phyloP scores from a whole-genome alignment of 2,888 invertebrate genomes.

The Erebia palarica region DNA sequence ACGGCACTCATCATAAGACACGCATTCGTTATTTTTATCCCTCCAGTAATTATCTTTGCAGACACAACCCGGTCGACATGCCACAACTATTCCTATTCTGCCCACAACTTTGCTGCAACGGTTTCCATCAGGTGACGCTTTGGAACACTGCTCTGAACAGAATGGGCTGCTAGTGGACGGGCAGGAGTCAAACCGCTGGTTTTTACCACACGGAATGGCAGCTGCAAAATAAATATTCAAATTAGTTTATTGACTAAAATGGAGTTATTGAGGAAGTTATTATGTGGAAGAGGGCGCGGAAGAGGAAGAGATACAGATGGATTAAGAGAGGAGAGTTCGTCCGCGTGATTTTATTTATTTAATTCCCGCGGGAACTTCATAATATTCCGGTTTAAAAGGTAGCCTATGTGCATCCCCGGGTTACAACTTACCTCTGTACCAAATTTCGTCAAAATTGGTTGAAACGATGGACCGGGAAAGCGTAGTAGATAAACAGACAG shows the following conservation, averaged over 20 bases:
- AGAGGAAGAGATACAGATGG: no score
- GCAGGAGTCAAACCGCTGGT: constrained; percentile 34
- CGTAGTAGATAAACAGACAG: no score
- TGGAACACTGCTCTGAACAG: constrained; percentile 35
- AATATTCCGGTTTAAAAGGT: no score
- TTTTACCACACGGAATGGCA: constrained; percentile 30
- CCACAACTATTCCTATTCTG: constrained; percentile 38
- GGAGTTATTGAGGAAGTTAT: no score
- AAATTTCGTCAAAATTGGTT: no score
- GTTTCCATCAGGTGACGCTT: constrained; percentile 26
- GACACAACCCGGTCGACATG: constrained; percentile 48
- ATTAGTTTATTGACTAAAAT: not conserved
- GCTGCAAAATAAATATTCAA: constrained; percentile 27
- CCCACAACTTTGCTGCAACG: constrained; percentile 28
- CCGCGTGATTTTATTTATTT: no score
- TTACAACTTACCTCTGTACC: no score
- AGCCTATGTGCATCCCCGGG: no score
- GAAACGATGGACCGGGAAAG: no score
- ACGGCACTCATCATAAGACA: constrained; percentile 40
- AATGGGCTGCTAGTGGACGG: constrained; percentile 12
- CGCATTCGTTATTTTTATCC: constrained; percentile 42
- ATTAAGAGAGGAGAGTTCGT: no score
- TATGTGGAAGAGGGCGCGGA: no score
- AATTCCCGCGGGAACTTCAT: no score
- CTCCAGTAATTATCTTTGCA: constrained; percentile 51